Percentiles rank a stretch among this genome's conserved stretches.
These are phyloP conservation scores for Phallusia fumigata DNA, from an alignment of 23 tunicate genomes.

Conservation along the genomic window DNA sequence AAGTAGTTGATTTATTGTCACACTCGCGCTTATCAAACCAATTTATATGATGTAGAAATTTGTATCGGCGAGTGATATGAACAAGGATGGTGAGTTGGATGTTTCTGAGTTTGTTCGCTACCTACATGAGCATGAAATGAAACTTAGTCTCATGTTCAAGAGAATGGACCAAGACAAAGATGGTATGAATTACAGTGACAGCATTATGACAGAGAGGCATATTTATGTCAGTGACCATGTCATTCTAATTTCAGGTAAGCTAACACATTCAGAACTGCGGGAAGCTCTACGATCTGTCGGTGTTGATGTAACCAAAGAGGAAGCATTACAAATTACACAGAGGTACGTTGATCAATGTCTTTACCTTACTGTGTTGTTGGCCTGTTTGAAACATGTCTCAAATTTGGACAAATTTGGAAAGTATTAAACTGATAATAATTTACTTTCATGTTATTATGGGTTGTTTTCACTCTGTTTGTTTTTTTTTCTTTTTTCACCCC, in stretches of 20 bases:
- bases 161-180: conserved; percentile 81
- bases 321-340: conserved; percentile 60
- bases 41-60: conserved; percentile 39
- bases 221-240: background rate
- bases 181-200: conserved; percentile 35
- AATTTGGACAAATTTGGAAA: no score
- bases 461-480: no score
- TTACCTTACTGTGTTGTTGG: no score
- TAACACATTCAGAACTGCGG: conserved; percentile 47
- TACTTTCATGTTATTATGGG: no score
- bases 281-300: conserved; percentile 81
- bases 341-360: conserved; percentile 22
- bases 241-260: conserved; percentile 36
- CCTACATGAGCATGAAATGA: conserved; percentile 95
- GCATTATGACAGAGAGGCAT: no score
- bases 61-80: conserved; percentile 77
- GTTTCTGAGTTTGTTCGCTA: conserved; percentile 85
- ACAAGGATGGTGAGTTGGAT: conserved; percentile 87
- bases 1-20: no score
- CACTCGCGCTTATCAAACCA: no score
- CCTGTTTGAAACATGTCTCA: no score
- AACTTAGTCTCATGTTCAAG: conserved; percentile 70
- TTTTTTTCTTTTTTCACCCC: no score
- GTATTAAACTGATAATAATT: no score
- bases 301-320: conserved; percentile 62